Evolutionary conservation across 2,797 vertebrate species (phyloP), one percentile per base, ranked within the genome.

Genomic region (Kryptolebias ocellatus): DNA sequence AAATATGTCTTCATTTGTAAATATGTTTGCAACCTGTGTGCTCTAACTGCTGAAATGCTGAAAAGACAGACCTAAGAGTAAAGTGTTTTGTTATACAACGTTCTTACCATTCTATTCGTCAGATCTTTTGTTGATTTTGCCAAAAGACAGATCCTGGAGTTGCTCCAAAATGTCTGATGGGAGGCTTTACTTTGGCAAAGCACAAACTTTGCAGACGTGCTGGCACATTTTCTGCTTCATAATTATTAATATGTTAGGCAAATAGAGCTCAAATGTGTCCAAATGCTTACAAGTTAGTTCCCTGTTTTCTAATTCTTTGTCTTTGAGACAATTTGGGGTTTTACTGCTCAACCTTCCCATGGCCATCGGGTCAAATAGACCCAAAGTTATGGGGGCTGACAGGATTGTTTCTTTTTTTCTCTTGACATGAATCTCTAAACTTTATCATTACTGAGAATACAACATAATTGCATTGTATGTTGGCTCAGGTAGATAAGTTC

Each of bases 191-290:
- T 70, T 64, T 67, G 55, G 58, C 10, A 44, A 49, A 64, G 29
- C 31, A 45, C 42, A 50, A 72, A 78, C 64, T 72, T 69, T 55
- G 31, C 0, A 31, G 46, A 67, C 37, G 51, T 27, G 29, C 47
- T 67, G 64, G 39, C 55, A 61, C 10, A 46, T 78, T 67, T 75
- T 56, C 18, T 8, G 31, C 53, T 62, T 24, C 4, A 61, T 76
- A 68, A 66, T 56, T 39, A 18, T 67, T 71, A 59, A 79, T 29
- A 31, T 47, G 52, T 68, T 61, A 77, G 7, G 60, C 53, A 70
- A 70, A 66, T 29, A 49, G 66, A 64, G 46, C 60, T 63, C 16
- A 60, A 50, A 53, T 60, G 51, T 53, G 58, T 47, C 20, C 28
- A 58, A 64, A 29, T 37, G 52, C 71, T 74, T 12, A 61, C 31